Evolutionary conservation across 2,888 invertebrate genomes (phyloP).

Genomic region (Hirtodrosophila alboralis): DNA sequence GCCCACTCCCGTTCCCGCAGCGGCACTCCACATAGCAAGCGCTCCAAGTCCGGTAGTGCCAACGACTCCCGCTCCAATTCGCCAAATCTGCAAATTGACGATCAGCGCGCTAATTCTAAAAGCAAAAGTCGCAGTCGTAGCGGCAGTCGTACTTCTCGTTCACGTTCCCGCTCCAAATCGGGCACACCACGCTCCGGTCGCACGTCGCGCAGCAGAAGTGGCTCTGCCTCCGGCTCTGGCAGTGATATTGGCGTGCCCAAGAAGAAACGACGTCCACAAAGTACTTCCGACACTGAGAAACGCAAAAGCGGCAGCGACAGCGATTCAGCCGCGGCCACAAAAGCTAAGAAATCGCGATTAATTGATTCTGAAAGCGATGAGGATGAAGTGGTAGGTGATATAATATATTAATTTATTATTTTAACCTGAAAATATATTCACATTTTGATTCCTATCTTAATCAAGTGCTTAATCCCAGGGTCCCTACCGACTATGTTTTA

Average conservation of each 20-base stretch:
- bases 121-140: slow-evolving; percentile 68
- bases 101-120: slow-evolving; percentile 82
- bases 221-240: slow-evolving; percentile 81
- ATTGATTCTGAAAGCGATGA: slow-evolving; percentile 91
- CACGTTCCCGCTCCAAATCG: slow-evolving; percentile 61
- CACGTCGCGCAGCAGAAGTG: slow-evolving; percentile 57
- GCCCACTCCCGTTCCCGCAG: slow-evolving; percentile 60
- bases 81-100: slow-evolving; percentile 85
- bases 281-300: slow-evolving; percentile 84
- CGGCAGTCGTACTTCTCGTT: slow-evolving; percentile 74
- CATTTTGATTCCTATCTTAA: no score
- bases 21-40: slow-evolving; percentile 62
- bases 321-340: slow-evolving; percentile 71
- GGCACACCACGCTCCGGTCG: slow-evolving; percentile 51
- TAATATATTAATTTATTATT: no score
- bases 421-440: no score
- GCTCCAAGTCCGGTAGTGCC: slow-evolving; percentile 64
- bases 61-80: slow-evolving; percentile 85
- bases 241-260: slow-evolving; percentile 80
- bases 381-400: slow-evolving; percentile 84
- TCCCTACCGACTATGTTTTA: no score
- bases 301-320: slow-evolving; percentile 80
- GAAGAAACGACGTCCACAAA: slow-evolving; percentile 84
- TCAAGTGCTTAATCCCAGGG: no score
- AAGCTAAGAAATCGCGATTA: slow-evolving; percentile 85